Percentiles rank a stretch among this genome's conserved stretches.
Conservation (phyloP, 2,888 invertebrate genomes). For the Vandiemenella viatica region DNA sequence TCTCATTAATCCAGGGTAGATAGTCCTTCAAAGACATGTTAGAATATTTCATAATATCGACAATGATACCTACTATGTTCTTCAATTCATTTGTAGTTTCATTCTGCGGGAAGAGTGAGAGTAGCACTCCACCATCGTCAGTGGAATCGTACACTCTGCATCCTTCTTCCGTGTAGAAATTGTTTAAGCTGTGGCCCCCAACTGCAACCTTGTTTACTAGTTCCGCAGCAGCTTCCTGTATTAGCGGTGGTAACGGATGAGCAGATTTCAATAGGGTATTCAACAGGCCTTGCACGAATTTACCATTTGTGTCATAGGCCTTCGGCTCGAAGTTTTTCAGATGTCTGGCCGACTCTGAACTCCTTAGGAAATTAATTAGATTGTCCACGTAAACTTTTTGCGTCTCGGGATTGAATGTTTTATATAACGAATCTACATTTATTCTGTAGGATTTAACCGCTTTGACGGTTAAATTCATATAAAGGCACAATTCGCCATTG, state of each 20-base stretch:
- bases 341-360: too few relatives aligned
- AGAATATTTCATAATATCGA: not conserved
- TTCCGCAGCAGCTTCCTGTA: too few relatives aligned
- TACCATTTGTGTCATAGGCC: too few relatives aligned
- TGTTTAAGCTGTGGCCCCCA: not conserved
- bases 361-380: constrained; percentile 1
- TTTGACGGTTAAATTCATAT: not conserved
- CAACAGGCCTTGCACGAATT: too few relatives aligned
- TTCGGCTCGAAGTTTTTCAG: too few relatives aligned
- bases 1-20: constrained; percentile 1
- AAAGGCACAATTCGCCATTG: not conserved
- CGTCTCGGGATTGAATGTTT: constrained; percentile 1
- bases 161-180: not conserved
- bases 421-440: not conserved
- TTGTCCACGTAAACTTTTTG: not conserved
- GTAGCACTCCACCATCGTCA: not conserved
- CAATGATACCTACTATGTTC: not conserved
- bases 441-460: constrained; percentile 4
- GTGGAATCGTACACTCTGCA: not conserved
- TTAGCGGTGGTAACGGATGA: too few relatives aligned
- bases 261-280: too few relatives aligned
- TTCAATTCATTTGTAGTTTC: not conserved
- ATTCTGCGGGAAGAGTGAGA: not conserved
- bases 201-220: too few relatives aligned
- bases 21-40: constrained; percentile 1